A percentile compares a stretch with the other conserved stretches of the same genome.
phyloP scores from a whole-genome alignment of 2,797 vertebrate species.

The Kryptopterus vitreolus region DNA sequence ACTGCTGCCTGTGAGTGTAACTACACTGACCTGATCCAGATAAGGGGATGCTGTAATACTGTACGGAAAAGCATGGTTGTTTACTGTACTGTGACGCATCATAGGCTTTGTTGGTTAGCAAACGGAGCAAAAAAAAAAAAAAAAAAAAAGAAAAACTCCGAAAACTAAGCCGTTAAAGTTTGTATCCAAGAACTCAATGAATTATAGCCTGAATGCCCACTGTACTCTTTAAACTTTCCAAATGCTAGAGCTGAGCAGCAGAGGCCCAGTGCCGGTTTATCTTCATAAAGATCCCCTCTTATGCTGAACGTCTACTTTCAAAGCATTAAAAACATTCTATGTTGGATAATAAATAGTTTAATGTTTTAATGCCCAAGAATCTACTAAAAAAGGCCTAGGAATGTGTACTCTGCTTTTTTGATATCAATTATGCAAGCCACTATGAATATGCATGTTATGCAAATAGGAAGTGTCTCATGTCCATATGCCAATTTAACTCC shows the following conservation, averaged over 20 bases:
- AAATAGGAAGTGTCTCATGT: not conserved
- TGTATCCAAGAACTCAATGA: not conserved
- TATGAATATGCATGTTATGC: constrained; percentile 11
- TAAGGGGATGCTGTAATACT: not conserved
- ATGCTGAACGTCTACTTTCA: not conserved
- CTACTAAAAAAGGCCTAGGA: constrained; percentile 7
- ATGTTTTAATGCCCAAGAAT: constrained; percentile 20
- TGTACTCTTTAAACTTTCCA: not conserved
- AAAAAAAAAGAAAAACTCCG: not conserved
- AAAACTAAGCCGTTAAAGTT: not conserved
- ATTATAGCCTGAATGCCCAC: not conserved
- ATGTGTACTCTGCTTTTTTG: not conserved
- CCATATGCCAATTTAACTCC: constrained; percentile 1
- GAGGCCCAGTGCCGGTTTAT: not conserved
- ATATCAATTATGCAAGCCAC: constrained; percentile 7
- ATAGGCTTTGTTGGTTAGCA: not conserved
- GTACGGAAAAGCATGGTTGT: not conserved
- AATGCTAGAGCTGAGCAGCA: constrained; percentile 5
- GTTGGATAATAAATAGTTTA: constrained; percentile 10
- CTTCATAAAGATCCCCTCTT: not conserved
- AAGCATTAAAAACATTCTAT: constrained; percentile 20
- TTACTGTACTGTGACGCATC: constrained; percentile 20
- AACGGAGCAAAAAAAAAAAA: not conserved
- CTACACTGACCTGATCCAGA: not conserved
- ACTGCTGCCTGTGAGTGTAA: not conserved